A percentile compares a stretch with the other conserved stretches of the same genome.
Conservation (phyloP, 2,113 vertebrate species). For the Chaetodon auriga region DNA sequence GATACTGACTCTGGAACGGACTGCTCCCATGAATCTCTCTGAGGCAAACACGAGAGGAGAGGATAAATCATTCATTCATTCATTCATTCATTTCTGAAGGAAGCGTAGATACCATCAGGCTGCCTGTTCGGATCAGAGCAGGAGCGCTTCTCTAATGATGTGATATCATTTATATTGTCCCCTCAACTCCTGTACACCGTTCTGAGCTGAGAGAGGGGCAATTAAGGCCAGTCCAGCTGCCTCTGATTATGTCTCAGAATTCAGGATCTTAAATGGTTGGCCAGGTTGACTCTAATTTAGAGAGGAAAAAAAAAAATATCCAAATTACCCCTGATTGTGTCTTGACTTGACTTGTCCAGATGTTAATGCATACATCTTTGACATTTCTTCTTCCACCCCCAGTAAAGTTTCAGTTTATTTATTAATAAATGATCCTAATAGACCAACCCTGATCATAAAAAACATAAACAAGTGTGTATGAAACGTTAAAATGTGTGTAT, state of each 20-base stretch:
- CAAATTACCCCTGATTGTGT: too few relatives aligned
- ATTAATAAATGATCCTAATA: too few relatives aligned
- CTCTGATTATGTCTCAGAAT: not conserved
- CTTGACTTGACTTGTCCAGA: too few relatives aligned
- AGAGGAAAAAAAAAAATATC: not conserved
- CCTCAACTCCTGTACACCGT: not conserved
- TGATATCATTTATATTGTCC: not conserved
- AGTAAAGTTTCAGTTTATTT: too few relatives aligned
- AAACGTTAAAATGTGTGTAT: too few relatives aligned
- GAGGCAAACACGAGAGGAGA: slow-evolving; percentile 42
- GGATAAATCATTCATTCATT: slow-evolving; percentile 6
- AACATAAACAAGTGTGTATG: too few relatives aligned
- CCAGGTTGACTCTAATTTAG: not conserved
- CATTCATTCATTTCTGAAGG: not conserved
- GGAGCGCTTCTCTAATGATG: too few relatives aligned
- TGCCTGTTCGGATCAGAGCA: not conserved
- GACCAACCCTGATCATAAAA: too few relatives aligned
- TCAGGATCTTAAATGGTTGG: not conserved
- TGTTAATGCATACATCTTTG: too few relatives aligned
- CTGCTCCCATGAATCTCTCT: slow-evolving; percentile 95
- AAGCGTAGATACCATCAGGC: too few relatives aligned
- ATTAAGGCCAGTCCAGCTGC: not conserved
- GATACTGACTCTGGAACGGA: slow-evolving; percentile 80
- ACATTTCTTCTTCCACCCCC: too few relatives aligned
- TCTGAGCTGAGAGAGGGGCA: not conserved